Evolutionary conservation across 2,113 vertebrate genomes (phyloP), one percentile per base, ranked within the genome.

Genomic region (Camelus bactrianus): DNA sequence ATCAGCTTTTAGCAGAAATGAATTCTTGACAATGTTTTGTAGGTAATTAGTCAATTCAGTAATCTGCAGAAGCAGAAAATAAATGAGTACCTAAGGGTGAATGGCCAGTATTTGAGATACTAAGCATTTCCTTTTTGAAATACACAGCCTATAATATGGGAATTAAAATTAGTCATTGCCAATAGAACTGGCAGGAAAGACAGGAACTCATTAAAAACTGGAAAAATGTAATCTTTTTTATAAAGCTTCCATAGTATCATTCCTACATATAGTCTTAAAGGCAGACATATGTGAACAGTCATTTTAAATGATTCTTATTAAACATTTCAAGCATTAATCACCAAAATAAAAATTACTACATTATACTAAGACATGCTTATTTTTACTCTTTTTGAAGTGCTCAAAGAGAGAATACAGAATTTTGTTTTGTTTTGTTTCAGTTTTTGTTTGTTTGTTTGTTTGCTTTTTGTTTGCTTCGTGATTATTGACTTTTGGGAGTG

Each of bases 1-100:
- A 95, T 91, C 93, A 97, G 58, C 10, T 90, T 96, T 97, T 88
- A 95, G 84, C 14, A 97, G 70, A 95, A 94, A 89, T 64, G 77
- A 92, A 96, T 97, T 97, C 26, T 93, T 89, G 83, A 83, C 28
- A 52, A 26, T 67, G 60, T 96, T 97, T 96, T 96, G 79, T n/a
- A 95, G 19, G 11, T 92, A 96, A 94, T 95, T 97, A 92, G 56
- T 22, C 95, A 95, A 82, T 76, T 95, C 65, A 7, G 9, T 89
- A 94, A 97, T 95, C 73, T 97, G 15, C 46, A 97, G 82, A 96
- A 96, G 42, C 7, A 96, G 38, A 97, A 92, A 96, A 83, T 54
- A 62, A 86, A 83, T 85, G 50, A 70, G 79, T 96, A 94, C 60
- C 80, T 97, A n/a, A 83, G 67, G 8, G 6, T 92, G 11, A 87